Conservation (phyloP, 2,888 invertebrate species). For the Luffia ferchaultella region DNA sequence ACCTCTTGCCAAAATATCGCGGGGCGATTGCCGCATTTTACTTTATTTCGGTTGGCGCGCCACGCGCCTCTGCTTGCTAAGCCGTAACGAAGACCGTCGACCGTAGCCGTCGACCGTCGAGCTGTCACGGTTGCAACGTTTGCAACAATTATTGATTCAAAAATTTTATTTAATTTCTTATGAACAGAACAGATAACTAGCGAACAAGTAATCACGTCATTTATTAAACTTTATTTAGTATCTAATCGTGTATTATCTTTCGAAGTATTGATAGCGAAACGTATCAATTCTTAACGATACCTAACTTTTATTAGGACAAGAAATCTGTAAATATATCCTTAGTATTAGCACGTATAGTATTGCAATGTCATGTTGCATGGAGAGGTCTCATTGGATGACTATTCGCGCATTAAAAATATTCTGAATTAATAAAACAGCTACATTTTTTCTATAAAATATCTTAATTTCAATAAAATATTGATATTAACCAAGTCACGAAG, state of each 20-base stretch:
- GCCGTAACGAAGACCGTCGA: too few relatives aligned
- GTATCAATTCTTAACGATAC: background rate
- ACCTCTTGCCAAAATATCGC: conserved; percentile 55
- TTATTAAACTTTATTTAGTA: background rate
- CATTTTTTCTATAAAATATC: background rate
- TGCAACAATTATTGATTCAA: background rate
- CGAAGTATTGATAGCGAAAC: background rate
- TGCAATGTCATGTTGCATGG: background rate
- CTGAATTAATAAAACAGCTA: background rate
- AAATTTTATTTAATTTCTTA: background rate
- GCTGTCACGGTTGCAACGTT: too few relatives aligned
- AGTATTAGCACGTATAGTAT: background rate
- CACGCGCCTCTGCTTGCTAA: conserved; percentile 14
- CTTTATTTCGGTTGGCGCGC: conserved; percentile 58
- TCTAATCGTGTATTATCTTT: background rate
- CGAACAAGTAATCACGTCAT: background rate
- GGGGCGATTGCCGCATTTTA: conserved; percentile 45
- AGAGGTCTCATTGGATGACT: background rate
- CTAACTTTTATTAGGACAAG: background rate
- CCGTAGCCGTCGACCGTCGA: too few relatives aligned
- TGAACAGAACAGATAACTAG: background rate
- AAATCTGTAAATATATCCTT: background rate
- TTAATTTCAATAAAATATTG: background rate
- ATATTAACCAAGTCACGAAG: too few relatives aligned
- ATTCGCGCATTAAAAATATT: background rate